Evolutionary conservation across 2,113 vertebrate genomes (phyloP), one percentile per base, ranked within the genome.

Genomic region (Anguilla japonica): DNA sequence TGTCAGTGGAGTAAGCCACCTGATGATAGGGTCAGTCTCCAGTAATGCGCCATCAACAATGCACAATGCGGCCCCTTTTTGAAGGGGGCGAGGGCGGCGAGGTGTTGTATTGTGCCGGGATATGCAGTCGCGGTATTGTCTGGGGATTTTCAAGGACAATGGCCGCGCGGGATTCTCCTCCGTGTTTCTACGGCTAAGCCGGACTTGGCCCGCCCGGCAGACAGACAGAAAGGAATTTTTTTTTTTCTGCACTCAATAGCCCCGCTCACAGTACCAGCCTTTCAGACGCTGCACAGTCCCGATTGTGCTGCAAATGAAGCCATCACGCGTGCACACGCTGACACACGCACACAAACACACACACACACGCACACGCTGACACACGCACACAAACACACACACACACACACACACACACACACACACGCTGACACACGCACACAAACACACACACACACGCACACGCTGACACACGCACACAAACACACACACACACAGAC

Each of bases 191-290:
- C 43, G 81, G 41, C 46, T 79, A 40, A 86, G 79, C 67, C 41
- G 46, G 85, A 86, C 79, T 86, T 63, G 82, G 82, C 53, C 82
- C 63, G 82, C 26, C 53, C 63, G 82, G 82, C 56, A 60, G 41
- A 60, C 82, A 60, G 29, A 40, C 53, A 22, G 56, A 46, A 60
- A 20, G 53, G 3, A 39, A 22, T 53, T 29, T 80, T 80, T 34
- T 34, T 34, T 34, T 34, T 34, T 34, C n/a, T 80, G 39, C 20
- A 80, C 79, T 41, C 34, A 80, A 82, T 43, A 82, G 81, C 81
- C 34, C 50, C 43, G 81, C 50, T 34, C 43, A 13, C 14, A 56
- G n/a, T 56, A 20, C n/a, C 81, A 39, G 81, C 13, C 18, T 82
- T 53, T 53, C n/a, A 26, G 6, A 82, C 20, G 41, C 79, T 39